Percentiles rank a stretch among this genome's conserved stretches.
These are phyloP conservation scores for Ochropleura leucogaster DNA, from an alignment of 2,888 invertebrate species.

Conservation along the genomic window DNA sequence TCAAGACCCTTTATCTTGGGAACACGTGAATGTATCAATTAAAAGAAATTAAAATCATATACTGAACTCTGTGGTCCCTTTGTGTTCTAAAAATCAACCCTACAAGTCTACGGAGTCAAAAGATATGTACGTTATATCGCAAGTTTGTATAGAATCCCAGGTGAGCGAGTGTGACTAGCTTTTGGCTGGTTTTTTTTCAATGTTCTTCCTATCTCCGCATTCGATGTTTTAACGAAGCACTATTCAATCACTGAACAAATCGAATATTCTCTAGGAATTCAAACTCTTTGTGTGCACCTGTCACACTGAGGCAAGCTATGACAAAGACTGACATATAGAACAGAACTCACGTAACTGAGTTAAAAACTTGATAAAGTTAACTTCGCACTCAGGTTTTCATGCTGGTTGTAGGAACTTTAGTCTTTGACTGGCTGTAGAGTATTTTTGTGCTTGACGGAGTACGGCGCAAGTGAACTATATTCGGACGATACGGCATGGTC, in stretches of 20 bases:
- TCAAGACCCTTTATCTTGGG: too few relatives aligned
- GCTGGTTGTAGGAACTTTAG: neutral
- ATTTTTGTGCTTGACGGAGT: too few relatives aligned
- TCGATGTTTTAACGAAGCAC: conserved; percentile 9
- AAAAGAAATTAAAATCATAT: too few relatives aligned
- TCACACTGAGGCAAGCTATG: neutral
- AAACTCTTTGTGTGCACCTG: neutral
- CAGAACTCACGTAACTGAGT: conserved; percentile 8
- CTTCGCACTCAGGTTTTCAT: neutral
- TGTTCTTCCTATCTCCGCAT: neutral
- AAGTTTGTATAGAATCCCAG: too few relatives aligned
- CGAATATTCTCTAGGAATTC: conserved; percentile 5
- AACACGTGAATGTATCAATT: too few relatives aligned
- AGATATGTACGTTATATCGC: too few relatives aligned
- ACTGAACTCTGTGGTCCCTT: too few relatives aligned
- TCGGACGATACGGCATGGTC: too few relatives aligned
- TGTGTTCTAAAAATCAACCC: too few relatives aligned
- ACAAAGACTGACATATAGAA: conserved; percentile 18
- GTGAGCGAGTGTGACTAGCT: too few relatives aligned
- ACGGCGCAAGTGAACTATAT: too few relatives aligned
- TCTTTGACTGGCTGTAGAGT: neutral
- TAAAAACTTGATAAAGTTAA: conserved; percentile 25
- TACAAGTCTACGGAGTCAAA: too few relatives aligned
- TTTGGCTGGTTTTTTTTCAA: neutral
- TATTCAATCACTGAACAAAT: conserved; percentile 40